Evolutionary conservation across 2,797 vertebrate species (phyloP), one percentile per base, ranked within the genome.

Genomic region (Poeciliopsis gracilis): DNA sequence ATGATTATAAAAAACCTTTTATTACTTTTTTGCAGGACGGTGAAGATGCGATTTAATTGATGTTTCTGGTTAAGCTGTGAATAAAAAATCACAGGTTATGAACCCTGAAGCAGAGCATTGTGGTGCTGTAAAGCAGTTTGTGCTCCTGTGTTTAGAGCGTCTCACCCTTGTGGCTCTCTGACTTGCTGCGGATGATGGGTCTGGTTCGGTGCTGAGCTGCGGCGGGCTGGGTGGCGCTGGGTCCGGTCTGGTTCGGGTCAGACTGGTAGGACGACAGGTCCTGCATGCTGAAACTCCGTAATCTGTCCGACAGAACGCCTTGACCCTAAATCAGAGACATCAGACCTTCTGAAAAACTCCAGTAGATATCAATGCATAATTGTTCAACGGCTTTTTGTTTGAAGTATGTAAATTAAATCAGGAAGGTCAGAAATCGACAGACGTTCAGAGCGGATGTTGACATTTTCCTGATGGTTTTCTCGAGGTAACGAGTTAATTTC

Each of bases 261-360:
- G 96, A 96, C 71, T 98, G 95, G 79, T 97, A 97, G 2, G 96
- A 96, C 0, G 97, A 97, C 79, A 99, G 96, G 78, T 99, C 98
- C 91, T 99, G 98, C 98, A 99, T 99, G 95, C 98, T 99, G 93
- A 99, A 99, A 87, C 98, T 99, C 87, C 98, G 95, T 67, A 99
- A 96, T 47, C 98, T 95, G 91, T 99, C 98, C 0, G 98, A 98
- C 77, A 99, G 95, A 73, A 99, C 98, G 28, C 98, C 98, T 92
- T 99, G 98, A 47, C 98, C 95, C 98, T 99, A 46, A 80, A 25
- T 70, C 82, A 88, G 77, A 81, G 30, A 83, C 18, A 72, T 10
- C 36, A 41, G 41, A 12, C 30, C 28, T 80, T 80, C 0, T 18
- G 73, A 75, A 77, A 81, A 70, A 53, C 53, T 25, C 25, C 67